Conservation (phyloP, 2,888 invertebrate species). For the Achlya flavicornis region DNA sequence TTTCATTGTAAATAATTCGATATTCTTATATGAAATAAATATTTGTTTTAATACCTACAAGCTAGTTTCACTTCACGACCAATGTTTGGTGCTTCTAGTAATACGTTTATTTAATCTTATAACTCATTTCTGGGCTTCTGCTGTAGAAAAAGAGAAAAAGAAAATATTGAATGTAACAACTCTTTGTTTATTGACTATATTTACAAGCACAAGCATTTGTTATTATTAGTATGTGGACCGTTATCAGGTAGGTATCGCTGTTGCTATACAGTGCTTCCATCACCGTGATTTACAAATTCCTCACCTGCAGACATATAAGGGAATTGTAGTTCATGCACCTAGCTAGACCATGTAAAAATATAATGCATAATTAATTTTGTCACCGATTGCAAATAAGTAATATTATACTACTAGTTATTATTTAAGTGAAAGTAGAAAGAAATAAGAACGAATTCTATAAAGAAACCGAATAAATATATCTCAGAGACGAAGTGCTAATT, state of each 20-base stretch:
- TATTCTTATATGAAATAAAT: constrained; percentile 82
- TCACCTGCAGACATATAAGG: constrained; percentile 37
- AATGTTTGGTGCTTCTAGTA: constrained; percentile 27
- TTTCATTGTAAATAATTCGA: constrained; percentile 83
- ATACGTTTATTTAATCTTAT: constrained; percentile 24
- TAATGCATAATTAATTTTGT: too few relatives aligned
- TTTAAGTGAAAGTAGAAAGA: too few relatives aligned
- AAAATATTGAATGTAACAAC: constrained; percentile 24
- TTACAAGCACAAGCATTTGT: constrained; percentile 12
- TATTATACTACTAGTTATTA: too few relatives aligned
- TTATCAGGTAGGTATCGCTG: not conserved
- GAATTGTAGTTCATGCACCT: not conserved
- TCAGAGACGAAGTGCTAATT: not conserved
- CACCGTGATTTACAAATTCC: constrained; percentile 24
- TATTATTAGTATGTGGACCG: constrained; percentile 3
- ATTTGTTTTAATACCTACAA: constrained; percentile 79
- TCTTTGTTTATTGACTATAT: constrained; percentile 9
- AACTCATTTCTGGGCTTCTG: constrained; percentile 48
- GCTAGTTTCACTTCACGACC: constrained; percentile 43
- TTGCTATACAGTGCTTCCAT: not conserved
- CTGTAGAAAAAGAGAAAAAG: constrained; percentile 43
- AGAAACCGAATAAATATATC: not conserved
- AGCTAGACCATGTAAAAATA: not conserved
- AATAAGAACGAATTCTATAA: too few relatives aligned
- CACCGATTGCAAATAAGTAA: too few relatives aligned